Evolutionary conservation across 1,140 invertebrate genomes (phyloP), one percentile per base, ranked within the genome.

Genomic region (Drosophila obscura): DNA sequence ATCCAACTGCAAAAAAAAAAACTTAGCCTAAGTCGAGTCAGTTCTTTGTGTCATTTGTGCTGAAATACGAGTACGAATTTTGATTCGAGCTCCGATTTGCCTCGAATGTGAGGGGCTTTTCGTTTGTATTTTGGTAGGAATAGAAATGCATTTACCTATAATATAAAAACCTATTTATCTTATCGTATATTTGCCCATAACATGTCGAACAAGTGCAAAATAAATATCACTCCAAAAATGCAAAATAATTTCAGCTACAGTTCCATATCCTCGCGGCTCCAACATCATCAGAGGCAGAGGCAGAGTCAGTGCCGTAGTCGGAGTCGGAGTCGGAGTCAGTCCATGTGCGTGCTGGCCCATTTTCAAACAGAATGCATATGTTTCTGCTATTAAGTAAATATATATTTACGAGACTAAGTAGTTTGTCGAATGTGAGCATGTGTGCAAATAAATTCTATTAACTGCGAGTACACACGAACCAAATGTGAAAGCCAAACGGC

Each of bases 361-460:
- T 63, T 60, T 60, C 75, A 65, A 79, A 79, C 71, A 83, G 58
- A 72, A 73, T 82, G 78, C 82, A 85, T 82, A 85, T 85, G 79
- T 48, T 78, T 55, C 53, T 50, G 61, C 61, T 53, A 58, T 87
- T 82, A 76, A 69, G 66, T 82, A 88, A 78, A 80, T 84, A 84
- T 84, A 84, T 77, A 57, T 73, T 69, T 72, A 78, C 65, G 50
- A 52, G 58, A 57, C 44, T 80, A 75, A 68, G 49, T 75, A 80
- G 65, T 57, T 61, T 69, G 71, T 49, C 56, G 59, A 85, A 85
- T 88, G 71, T 88, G 82, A 87, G 76, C 82, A 87, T 87, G 79
- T 87, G 82, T 88, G 82, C 82, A 87, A 87, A 87, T 87, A 87
- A 82, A 64, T 87, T 87, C 45, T 76, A 88, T 77, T 76, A 76